Evolutionary conservation across 2,888 invertebrate genomes (phyloP), one percentile per base, ranked within the genome.

Genomic region (Oxycera nigricornis): DNA sequence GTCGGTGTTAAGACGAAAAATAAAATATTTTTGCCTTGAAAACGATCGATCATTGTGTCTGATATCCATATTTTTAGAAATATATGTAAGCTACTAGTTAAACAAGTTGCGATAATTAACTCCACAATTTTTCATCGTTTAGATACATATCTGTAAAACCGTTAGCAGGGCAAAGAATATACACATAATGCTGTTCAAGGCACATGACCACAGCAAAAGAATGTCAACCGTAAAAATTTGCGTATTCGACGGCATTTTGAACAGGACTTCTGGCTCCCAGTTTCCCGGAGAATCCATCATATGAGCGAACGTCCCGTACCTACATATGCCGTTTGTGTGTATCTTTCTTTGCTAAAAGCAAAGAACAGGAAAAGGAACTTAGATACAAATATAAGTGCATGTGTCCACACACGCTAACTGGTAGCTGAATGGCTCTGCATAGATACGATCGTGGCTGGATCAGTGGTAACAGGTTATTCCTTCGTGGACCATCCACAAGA

Each of bases 101-200:
- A 65, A 65, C 65, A 39, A 65, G 65, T 65, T 30, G 65, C 35
- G 41, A 39, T 65, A 65, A 65, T 65, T 65, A 65, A 65, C 65
- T 7, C 20, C 14, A 65, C 41, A 39, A 65, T 39, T 65, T 65
- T 24, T 65, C 65, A 65, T 24, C 9, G 22, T 46, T 9, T 9
- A 30, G 65, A 65, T 65, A 65, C n/a, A 3, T 1, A 39, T 65
- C 65, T 65, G 24, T 4, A 11, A 65, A 39, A 65, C 65, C 65
- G 65, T 65, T 65, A 65, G 20, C 24, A 35, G 11, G 11, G 55
- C 55, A 55, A n/a, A n/a, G n/a, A n/a, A n/a, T n/a, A n/a, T n/a
- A n/a, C n/a, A n/a, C n/a, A n/a, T n/a, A n/a, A n/a, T n/a, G n/a
- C n/a, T n/a, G n/a, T n/a, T n/a, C n/a, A n/a, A n/a, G n/a, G n/a